Conservation (phyloP, 2,888 invertebrate species). For the Napeogenes sylphis region DNA sequence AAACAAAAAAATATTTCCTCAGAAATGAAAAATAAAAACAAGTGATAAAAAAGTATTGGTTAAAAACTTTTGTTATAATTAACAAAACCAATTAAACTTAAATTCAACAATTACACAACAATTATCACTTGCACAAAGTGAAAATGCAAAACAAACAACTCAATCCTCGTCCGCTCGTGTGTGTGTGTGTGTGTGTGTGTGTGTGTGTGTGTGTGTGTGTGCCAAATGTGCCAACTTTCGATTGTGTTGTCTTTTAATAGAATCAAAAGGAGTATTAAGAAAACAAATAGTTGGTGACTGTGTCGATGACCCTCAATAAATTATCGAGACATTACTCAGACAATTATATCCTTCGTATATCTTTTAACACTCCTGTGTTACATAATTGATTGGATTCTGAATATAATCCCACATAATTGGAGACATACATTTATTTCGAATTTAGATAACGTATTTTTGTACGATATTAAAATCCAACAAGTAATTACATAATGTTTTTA, state of each 20-base stretch:
- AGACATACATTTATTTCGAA: too few relatives aligned
- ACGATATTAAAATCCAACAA: too few relatives aligned
- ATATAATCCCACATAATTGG: too few relatives aligned
- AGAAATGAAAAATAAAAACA: too few relatives aligned
- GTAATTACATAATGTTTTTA: too few relatives aligned
- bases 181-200: too few relatives aligned
- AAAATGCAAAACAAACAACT: slow-evolving; percentile 4
- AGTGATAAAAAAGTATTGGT: too few relatives aligned
- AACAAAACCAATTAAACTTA: background rate
- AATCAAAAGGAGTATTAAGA: slow-evolving; percentile 22
- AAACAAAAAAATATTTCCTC: too few relatives aligned
- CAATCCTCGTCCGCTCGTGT: slow-evolving; percentile 23
- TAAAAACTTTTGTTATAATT: too few relatives aligned
- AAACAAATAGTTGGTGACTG: slow-evolving; percentile 20
- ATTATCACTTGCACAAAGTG: slow-evolving; percentile 1
- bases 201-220: slow-evolving; percentile 34
- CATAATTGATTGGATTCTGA: too few relatives aligned
- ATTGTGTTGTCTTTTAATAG: slow-evolving; percentile 27
- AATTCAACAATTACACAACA: slow-evolving; percentile 1
- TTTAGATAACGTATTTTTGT: too few relatives aligned
- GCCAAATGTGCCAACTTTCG: slow-evolving; percentile 59
- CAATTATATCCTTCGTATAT: background rate
- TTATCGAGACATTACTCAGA: slow-evolving; percentile 3
- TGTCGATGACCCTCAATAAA: slow-evolving; percentile 26
- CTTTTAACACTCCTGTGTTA: too few relatives aligned